These are phyloP conservation scores for Rhopalosiphum padi DNA, from an alignment of 1,140 invertebrate species.

Conservation along the genomic window DNA sequence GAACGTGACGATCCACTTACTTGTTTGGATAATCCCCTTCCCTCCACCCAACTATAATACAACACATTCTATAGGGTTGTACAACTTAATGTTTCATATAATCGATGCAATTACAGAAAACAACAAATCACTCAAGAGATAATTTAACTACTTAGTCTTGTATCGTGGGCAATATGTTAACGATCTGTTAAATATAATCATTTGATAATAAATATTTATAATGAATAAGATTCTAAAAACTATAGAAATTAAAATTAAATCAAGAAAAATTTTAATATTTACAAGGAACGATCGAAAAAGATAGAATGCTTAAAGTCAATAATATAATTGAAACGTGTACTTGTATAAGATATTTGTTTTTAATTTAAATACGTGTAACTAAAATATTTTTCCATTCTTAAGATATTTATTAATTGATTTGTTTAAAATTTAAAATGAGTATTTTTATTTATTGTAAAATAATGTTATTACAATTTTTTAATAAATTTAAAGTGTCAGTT, in stretches of 20 bases:
- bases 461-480: neutral
- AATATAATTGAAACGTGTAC: neutral
- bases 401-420: neutral
- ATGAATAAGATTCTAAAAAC: neutral
- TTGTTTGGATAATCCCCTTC: neutral
- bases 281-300: neutral
- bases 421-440: neutral
- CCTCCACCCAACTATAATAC: neutral
- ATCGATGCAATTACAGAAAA: neutral
- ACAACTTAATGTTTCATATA: neutral
- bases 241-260: neutral
- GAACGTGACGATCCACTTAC: conserved; percentile 43
- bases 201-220: neutral
- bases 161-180: neutral
- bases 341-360: neutral
- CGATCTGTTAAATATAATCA: no score
- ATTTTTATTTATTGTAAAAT: neutral
- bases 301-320: neutral
- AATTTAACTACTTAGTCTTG: neutral
- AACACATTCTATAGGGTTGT: neutral
- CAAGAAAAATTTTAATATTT: neutral
- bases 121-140: neutral
- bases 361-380: neutral
- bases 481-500: no score
- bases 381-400: neutral